A percentile compares a stretch with the other conserved stretches of the same genome.
phyloP scores from a whole-genome alignment of 2,888 invertebrate species.

The Acrocera orbiculus region DNA sequence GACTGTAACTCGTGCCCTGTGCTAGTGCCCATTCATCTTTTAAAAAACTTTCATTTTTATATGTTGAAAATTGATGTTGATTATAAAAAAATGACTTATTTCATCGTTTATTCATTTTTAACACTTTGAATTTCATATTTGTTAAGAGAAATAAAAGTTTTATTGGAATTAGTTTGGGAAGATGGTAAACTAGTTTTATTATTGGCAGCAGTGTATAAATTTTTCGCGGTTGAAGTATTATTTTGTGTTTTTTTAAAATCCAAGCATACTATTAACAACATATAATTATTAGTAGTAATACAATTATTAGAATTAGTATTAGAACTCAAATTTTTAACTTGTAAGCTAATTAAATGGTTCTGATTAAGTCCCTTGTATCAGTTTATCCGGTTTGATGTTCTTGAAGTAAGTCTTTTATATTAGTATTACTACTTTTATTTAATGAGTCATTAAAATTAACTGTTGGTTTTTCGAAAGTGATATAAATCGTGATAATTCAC shows the following conservation, averaged over 20 bases:
- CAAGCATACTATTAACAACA: too few species aligned
- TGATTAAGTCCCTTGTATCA: too few species aligned
- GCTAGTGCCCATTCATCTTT: conserved; percentile 29
- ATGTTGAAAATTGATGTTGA: conserved; percentile 14
- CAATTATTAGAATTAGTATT: too few species aligned
- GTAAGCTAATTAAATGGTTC: conserved; percentile 9
- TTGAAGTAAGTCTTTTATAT: not conserved
- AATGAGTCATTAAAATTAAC: not conserved
- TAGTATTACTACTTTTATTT: not conserved
- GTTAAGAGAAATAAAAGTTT: too few species aligned
- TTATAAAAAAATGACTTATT: too few species aligned
- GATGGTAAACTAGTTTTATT: conserved; percentile 9
- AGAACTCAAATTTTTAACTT: too few species aligned
- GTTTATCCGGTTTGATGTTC: not conserved
- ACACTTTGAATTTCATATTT: too few species aligned
- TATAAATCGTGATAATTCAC: conserved; percentile 33
- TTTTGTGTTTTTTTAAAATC: too few species aligned
- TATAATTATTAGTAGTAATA: too few species aligned
- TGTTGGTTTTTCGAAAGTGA: conserved; percentile 25
- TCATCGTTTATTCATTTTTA: too few species aligned
- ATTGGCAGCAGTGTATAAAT: conserved; percentile 10
- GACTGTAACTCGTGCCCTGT: conserved; percentile 26
- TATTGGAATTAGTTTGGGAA: too few species aligned
- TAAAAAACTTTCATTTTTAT: conserved; percentile 26
- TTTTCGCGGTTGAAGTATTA: too few species aligned